Percentiles rank a stretch among this genome's conserved stretches.
phyloP scores from a whole-genome alignment of 1,140 invertebrate genomes.

The Venustaconcha ellipsiformis region DNA sequence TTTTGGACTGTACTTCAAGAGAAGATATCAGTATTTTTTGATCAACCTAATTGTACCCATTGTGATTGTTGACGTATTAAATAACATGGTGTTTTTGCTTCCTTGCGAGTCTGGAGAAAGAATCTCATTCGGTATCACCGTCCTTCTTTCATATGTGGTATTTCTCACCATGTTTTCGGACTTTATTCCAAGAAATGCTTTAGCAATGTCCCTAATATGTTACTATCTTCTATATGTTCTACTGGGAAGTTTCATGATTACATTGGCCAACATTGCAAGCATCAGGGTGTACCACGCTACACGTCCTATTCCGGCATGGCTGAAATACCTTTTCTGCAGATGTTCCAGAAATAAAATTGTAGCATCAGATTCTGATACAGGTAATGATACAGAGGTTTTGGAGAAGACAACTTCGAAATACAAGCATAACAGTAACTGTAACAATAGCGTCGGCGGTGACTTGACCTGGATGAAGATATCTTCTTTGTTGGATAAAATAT shows the following conservation, averaged over 20 bases:
- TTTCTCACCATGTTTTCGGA: slow-evolving; percentile 21
- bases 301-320: too few relatives aligned
- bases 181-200: slow-evolving; percentile 17
- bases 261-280: not conserved
- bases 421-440: too few relatives aligned
- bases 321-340: too few relatives aligned
- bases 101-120: slow-evolving; percentile 15
- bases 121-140: slow-evolving; percentile 10
- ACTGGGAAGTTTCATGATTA: not conserved
- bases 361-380: too few relatives aligned
- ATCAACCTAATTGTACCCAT: not conserved
- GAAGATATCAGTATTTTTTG: too few relatives aligned
- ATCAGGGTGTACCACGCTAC: not conserved
- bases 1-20: too few relatives aligned
- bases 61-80: slow-evolving; percentile 1
- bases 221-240: slow-evolving; percentile 12
- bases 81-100: slow-evolving; percentile 4
- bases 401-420: too few relatives aligned
- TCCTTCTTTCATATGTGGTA: slow-evolving; percentile 19
- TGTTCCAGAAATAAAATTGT: too few relatives aligned
- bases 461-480: too few relatives aligned
- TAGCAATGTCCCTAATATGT: slow-evolving; percentile 18
- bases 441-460: too few relatives aligned
- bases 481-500: too few relatives aligned
- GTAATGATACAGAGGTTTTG: too few relatives aligned